Percentiles rank a stretch among this genome's conserved stretches.
phyloP scores from a whole-genome alignment of 2,888 invertebrate genomes.

The Drosophila percnosoma region DNA sequence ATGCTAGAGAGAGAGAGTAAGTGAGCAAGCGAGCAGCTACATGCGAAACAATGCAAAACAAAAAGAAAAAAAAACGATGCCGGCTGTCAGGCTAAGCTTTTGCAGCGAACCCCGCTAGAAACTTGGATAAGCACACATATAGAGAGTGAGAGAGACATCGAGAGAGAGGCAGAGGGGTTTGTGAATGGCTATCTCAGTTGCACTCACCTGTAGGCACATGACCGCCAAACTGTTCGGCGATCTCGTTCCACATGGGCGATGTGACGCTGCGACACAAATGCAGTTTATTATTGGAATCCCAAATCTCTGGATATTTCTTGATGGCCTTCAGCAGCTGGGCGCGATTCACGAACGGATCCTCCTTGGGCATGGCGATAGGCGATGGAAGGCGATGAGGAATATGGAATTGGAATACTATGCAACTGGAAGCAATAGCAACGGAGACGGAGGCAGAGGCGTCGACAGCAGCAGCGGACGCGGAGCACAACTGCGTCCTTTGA shows the following conservation, averaged over 20 bases:
- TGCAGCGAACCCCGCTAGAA: conserved; percentile 19
- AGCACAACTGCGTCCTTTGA: conserved; percentile 84
- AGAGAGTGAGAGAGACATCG: not conserved
- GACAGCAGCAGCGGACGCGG: conserved; percentile 58
- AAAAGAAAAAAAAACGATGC: conserved; percentile 41
- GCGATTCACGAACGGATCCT: conserved; percentile 83
- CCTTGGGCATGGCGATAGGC: conserved; percentile 72
- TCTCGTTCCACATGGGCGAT: conserved; percentile 83
- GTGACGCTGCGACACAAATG: conserved; percentile 83
- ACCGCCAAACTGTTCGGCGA: conserved; percentile 82
- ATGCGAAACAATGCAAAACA: conserved; percentile 22
- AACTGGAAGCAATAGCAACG: conserved; percentile 13
- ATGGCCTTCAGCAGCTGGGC: conserved; percentile 82
- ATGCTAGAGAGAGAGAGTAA: conserved; percentile 3
- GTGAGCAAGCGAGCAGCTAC: conserved; percentile 18
- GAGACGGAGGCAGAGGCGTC: conserved; percentile 17
- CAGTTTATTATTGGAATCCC: conserved; percentile 83
- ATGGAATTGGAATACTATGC: conserved; percentile 14
- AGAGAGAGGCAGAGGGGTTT: not conserved
- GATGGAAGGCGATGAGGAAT: conserved; percentile 5
- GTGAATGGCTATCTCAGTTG: conserved; percentile 8
- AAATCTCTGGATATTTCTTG: conserved; percentile 83
- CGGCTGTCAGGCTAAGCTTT: conserved; percentile 30
- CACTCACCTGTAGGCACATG: conserved; percentile 83
- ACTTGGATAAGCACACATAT: conserved; percentile 9